A percentile compares a stretch with the other conserved stretches of the same genome.
These are phyloP conservation scores for Drosophila micromelanica DNA, from an alignment of 1,140 invertebrate species.

Conservation along the genomic window DNA sequence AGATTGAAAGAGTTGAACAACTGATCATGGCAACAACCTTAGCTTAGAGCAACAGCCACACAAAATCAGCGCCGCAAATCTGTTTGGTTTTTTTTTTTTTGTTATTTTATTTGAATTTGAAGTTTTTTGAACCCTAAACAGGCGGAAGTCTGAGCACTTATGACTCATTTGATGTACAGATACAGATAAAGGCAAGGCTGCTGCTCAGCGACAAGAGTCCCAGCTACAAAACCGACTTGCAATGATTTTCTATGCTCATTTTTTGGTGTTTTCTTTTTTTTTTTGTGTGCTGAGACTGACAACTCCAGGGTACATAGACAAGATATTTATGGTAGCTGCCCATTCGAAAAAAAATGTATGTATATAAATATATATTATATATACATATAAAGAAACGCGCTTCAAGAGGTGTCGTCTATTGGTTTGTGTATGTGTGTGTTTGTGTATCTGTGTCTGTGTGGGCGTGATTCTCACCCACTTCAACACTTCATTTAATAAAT, in stretches of 20 bases:
- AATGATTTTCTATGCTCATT: slow-evolving; percentile 5
- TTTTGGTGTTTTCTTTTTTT: slow-evolving; percentile 11
- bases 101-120: slow-evolving; percentile 22
- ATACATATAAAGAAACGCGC: neutral
- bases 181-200: slow-evolving; percentile 28
- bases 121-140: slow-evolving; percentile 52
- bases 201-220: neutral
- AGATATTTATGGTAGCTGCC: slow-evolving; percentile 30
- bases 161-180: slow-evolving; percentile 53
- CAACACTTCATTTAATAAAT: slow-evolving; percentile 56
- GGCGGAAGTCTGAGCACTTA: slow-evolving; percentile 51
- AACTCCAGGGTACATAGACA: neutral
- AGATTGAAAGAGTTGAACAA: neutral
- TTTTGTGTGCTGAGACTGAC: slow-evolving; percentile 3
- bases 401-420: neutral
- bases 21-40: slow-evolving; percentile 37
- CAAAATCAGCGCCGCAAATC: slow-evolving; percentile 24
- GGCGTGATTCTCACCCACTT: slow-evolving; percentile 44
- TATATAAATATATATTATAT: neutral
- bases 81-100: slow-evolving; percentile 8
- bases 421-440: neutral
- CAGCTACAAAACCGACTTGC: slow-evolving; percentile 19
- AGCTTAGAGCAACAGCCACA: slow-evolving; percentile 1
- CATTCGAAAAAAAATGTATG: neutral
- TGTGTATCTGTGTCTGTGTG: slow-evolving; percentile 17